These are phyloP conservation scores for Cantharis rufa DNA, from an alignment of 2,888 invertebrate genomes.

Conservation along the genomic window DNA sequence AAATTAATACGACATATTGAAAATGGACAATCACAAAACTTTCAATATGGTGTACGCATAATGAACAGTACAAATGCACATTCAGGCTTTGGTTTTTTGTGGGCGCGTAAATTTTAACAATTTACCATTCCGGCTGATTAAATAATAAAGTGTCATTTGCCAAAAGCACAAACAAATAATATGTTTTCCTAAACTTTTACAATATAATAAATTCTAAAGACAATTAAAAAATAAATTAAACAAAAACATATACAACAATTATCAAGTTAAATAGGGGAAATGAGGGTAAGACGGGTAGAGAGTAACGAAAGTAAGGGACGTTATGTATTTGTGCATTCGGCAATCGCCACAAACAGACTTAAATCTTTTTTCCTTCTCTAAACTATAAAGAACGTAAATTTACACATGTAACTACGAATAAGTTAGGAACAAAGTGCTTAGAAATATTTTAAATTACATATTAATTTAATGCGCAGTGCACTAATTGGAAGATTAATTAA, in stretches of 20 bases:
- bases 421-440: constrained; percentile 57
- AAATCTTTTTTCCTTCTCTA: constrained; percentile 43
- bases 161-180: constrained; percentile 48
- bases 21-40: constrained; percentile 17
- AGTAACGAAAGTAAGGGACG: neutral
- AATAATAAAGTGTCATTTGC: constrained; percentile 41
- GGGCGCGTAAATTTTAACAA: constrained; percentile 37
- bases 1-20: constrained; percentile 23
- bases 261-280: neutral
- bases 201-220: constrained; percentile 16
- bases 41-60: constrained; percentile 28
- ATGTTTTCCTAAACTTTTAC: neutral
- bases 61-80: constrained; percentile 26
- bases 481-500: constrained; percentile 49
- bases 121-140: constrained; percentile 47
- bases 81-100: constrained; percentile 49
- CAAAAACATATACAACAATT: constrained; percentile 34
- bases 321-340: constrained; percentile 48
- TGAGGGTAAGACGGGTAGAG: neutral
- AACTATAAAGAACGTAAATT: constrained; percentile 48
- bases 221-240: constrained; percentile 38
- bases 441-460: constrained; percentile 50
- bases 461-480: constrained; percentile 48
- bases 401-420: constrained; percentile 41
- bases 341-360: constrained; percentile 39